phyloP scores from a whole-genome alignment of 2,888 invertebrate genomes.

The Phaedon cochleariae region DNA sequence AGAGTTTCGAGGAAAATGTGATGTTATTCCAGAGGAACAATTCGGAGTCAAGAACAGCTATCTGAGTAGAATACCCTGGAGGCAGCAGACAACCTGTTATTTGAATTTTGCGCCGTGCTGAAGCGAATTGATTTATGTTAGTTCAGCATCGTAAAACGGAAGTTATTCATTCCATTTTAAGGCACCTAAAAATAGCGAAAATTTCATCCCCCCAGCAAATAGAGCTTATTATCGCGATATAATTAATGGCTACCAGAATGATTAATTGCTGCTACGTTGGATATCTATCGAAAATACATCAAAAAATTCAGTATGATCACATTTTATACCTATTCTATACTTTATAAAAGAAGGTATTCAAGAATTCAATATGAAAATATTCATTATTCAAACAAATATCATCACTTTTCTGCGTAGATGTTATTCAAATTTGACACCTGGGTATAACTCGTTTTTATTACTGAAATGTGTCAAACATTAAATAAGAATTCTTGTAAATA shows the following conservation, averaged over 20 bases:
- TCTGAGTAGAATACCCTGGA: not conserved
- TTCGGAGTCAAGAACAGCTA: not conserved
- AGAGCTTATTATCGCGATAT: not conserved
- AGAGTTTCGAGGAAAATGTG: not conserved
- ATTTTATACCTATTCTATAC: too few species aligned
- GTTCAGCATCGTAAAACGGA: constrained; percentile 7
- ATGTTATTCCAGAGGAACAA: not conserved
- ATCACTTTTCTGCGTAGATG: too few species aligned
- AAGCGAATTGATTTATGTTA: constrained; percentile 21
- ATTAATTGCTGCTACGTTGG: not conserved
- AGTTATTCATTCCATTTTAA: constrained; percentile 8
- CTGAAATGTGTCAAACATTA: too few species aligned
- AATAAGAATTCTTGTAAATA: too few species aligned
- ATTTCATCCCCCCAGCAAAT: too few species aligned
- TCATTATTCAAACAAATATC: too few species aligned
- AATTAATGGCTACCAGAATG: not conserved
- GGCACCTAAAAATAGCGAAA: not conserved
- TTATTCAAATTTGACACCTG: too few species aligned
- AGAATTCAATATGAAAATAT: too few species aligned
- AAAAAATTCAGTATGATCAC: not conserved
- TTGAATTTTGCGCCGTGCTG: constrained; percentile 18
- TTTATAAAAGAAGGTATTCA: too few species aligned
- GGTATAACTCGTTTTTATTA: too few species aligned
- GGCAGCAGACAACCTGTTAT: constrained; percentile 20
- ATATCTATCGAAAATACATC: not conserved